These are phyloP conservation scores for Lathamus discolor DNA, from an alignment of 2,113 vertebrate species.

Conservation along the genomic window DNA sequence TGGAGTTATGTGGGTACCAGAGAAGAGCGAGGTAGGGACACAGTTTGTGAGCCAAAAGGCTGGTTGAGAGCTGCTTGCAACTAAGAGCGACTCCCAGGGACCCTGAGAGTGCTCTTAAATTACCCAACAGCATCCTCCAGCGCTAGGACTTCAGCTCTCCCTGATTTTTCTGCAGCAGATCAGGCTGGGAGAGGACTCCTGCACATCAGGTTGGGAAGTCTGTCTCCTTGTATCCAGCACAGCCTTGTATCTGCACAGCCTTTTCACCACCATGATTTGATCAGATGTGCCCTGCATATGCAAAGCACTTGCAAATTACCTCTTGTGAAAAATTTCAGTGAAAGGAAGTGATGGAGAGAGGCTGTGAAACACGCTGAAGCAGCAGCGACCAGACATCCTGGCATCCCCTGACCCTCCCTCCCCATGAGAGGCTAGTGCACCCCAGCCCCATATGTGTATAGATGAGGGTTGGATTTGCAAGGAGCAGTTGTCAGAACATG, in stretches of 20 bases:
- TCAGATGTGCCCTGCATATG: not conserved
- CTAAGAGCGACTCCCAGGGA: not conserved
- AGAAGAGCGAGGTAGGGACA: not conserved
- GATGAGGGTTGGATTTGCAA: not conserved
- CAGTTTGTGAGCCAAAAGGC: not conserved
- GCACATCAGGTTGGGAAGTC: not conserved
- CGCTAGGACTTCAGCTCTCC: not conserved
- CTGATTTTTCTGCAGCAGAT: not conserved
- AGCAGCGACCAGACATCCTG: accelerated
- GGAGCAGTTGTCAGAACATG: not conserved
- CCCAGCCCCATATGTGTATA: not conserved
- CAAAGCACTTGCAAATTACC: not conserved
- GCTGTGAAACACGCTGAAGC: accelerated
- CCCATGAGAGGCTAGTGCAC: not conserved
- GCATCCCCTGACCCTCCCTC: not conserved
- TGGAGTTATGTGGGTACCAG: not conserved
- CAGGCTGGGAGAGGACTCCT: not conserved
- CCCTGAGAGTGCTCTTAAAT: not conserved
- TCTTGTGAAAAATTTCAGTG: not conserved
- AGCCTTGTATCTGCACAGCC: not conserved
- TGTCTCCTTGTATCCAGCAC: not conserved
- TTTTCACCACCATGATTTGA: not conserved
- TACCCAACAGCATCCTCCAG: not conserved
- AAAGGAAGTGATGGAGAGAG: not conserved
- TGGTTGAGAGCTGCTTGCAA: not conserved